These are phyloP conservation scores for Lacanobia wlatinum DNA, from an alignment of 2,888 invertebrate genomes.

Conservation along the genomic window DNA sequence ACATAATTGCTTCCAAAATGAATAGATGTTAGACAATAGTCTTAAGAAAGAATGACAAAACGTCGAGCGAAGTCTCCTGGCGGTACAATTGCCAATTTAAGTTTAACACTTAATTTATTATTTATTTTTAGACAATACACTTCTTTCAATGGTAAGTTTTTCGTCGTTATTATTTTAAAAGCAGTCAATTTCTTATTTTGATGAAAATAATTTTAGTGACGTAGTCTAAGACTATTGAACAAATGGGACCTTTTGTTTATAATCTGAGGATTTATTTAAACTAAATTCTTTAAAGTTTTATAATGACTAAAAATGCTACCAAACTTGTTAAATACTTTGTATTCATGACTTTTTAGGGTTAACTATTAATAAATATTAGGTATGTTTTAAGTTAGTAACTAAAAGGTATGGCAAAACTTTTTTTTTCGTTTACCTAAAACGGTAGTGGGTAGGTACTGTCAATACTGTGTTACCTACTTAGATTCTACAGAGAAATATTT, in stretches of 20 bases:
- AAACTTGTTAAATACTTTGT: background rate
- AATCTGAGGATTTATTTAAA: background rate
- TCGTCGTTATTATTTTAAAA: background rate
- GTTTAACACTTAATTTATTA: constrained; percentile 59
- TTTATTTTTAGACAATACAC: constrained; percentile 49
- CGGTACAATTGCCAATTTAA: constrained; percentile 65
- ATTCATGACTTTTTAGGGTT: background rate
- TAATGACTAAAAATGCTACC: background rate
- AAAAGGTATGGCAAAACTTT: background rate
- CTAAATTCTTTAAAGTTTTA: background rate
- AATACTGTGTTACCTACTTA: background rate
- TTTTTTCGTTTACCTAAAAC: background rate
- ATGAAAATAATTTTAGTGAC: background rate
- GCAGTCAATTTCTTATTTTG: background rate
- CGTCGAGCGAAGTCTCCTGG: constrained; percentile 69
- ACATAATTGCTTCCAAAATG: constrained; percentile 85
- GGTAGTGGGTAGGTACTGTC: too few relatives aligned
- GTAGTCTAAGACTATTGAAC: too few relatives aligned
- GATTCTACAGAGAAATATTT: too few relatives aligned
- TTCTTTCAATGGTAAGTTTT: constrained; percentile 8
- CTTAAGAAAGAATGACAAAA: constrained; percentile 76
- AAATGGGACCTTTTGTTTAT: too few relatives aligned
- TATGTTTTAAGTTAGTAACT: background rate
- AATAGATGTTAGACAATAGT: constrained; percentile 85
- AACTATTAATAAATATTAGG: background rate